phyloP scores from a whole-genome alignment of 2,797 vertebrate genomes.

The Sebastes oblongus region DNA sequence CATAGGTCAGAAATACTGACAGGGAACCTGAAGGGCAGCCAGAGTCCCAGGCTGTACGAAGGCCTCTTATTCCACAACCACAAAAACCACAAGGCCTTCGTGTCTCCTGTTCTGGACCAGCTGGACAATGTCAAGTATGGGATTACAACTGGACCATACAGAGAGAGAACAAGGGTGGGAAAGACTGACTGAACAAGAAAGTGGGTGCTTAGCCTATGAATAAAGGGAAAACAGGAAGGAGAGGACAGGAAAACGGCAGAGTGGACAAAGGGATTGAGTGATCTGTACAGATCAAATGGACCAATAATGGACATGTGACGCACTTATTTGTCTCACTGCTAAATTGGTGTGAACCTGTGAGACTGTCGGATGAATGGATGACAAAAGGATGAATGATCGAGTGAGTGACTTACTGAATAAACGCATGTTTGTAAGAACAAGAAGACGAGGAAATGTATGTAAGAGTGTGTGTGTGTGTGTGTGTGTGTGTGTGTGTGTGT shows the following conservation, averaged over 20 bases:
- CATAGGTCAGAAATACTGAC: conserved; percentile 59
- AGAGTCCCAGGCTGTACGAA: conserved; percentile 48
- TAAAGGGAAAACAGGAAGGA: conserved; percentile 58
- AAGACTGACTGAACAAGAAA: conserved; percentile 61
- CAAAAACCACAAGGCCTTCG: conserved; percentile 58
- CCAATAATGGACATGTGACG: conserved; percentile 68
- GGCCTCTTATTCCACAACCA: conserved; percentile 50
- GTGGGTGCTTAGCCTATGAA: conserved; percentile 59
- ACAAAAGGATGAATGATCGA: conserved; percentile 39
- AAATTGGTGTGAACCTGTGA: conserved; percentile 60
- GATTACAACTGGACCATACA: conserved; percentile 69
- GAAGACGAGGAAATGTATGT: conserved; percentile 49
- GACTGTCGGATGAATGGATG: conserved; percentile 45
- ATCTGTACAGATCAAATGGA: conserved; percentile 63
- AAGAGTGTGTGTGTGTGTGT: conserved; percentile 28
- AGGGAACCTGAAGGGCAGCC: conserved; percentile 61
- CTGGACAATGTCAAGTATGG: conserved; percentile 62
- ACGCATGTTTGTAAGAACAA: conserved; percentile 51
- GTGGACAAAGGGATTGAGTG: conserved; percentile 55
- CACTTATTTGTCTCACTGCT: conserved; percentile 76
- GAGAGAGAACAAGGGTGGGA: conserved; percentile 41
- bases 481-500: conserved; percentile 20
- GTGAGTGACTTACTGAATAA: conserved; percentile 52
- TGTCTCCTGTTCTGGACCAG: conserved; percentile 63
- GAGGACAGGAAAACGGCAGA: conserved; percentile 34